Evolutionary conservation across 2,113 vertebrate species (phyloP), one percentile per base, ranked within the genome.

Genomic region (Bolborhynchus lineola): DNA sequence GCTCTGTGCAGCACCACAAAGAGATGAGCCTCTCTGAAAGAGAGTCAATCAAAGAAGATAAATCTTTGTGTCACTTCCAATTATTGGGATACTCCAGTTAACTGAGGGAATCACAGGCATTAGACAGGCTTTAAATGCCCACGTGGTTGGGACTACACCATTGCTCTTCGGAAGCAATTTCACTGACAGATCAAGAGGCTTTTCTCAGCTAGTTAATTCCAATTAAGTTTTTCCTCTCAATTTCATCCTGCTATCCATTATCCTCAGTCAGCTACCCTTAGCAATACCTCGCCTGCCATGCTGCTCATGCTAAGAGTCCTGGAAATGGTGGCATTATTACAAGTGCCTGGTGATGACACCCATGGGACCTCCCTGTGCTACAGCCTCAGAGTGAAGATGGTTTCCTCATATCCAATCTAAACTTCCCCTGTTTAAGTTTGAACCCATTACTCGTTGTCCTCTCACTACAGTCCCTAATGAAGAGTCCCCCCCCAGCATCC

Each of bases 121-220:
- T 94, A 96, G 69, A 39, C 88, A 63, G 82, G n/a, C 92, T 97
- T 93, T 96, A 94, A 96, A 96, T 86, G 88, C 88, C 71, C 94
- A 92, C 74, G 57, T 92, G 93, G 82, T 8, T 84, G 92, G 84
- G 92, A 92, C 94, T 79, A 60, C 35, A 88, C 92, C 88, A 86
- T 83, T 88, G 93, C 92, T 95, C 94, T 52, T 78, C 70, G 92
- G 92, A 96, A 76, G 90, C 85, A 96, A 88, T 94, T 90, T 95
- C 85, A 55, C 84, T 70, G 95, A 95, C 93, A 95, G 85, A 95
- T 95, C 94, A 96, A 97, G 94, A 93, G 85, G 76, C 76, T 97
- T 96, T 93, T 88, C 90, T 83, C 94, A 94, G 92, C 88, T 86
- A 94, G 94, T 95, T 97, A 97, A 97, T 96, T 96, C 94, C 94